Base-by-base conservation (phyloP, 2,797 vertebrate species). In the Chloroceryle inda region DNA sequence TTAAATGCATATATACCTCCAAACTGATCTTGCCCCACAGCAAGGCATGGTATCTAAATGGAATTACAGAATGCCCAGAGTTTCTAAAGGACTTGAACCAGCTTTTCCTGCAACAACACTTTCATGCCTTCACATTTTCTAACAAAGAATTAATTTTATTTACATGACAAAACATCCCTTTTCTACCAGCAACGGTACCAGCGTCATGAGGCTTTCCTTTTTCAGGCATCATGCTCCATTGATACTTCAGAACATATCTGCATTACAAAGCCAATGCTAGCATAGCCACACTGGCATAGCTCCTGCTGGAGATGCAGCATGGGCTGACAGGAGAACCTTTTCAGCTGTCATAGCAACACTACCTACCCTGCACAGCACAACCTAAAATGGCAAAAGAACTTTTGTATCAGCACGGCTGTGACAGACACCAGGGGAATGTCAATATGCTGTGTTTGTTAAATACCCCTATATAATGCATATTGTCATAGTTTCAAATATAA, bases 261-360 rank as follows among this genome's bases (percentile, higher is more conserved):
- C 33, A 55, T 89, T 94, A 72, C 58, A 68, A 42, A 78, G 69
- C 38, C 63, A 59, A 35, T 67, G 40, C 58, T 66, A 72, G 49
- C 71, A 63, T 31, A 85, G 71, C 67, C 62, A 75, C 1, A 0
- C 19, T 87, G 94, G 62, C 92, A 56, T 9, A 89, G 44, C 66
- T 94, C 49, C 67, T 75, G 71, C 62, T 89, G 81, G 88, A 91
- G 71, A 94, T 33, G 71, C 49, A 85, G 88, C 62, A 24, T 2
- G 64, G 62, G 27, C 82, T 91, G 88, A 87, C 85, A 93, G 88
- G 22, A 94, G 49, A 94, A 85, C 88, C 81, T 91, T 94, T 89
- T 87, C 92, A 91, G 85, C 88, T 94, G 90, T 93, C 94, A 93
- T 84, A 96, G 90, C 67, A 87, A 93, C 85, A 82, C 78, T 78